These are phyloP conservation scores for Sula dactylatra DNA, from an alignment of 2,113 vertebrate species.

Conservation along the genomic window DNA sequence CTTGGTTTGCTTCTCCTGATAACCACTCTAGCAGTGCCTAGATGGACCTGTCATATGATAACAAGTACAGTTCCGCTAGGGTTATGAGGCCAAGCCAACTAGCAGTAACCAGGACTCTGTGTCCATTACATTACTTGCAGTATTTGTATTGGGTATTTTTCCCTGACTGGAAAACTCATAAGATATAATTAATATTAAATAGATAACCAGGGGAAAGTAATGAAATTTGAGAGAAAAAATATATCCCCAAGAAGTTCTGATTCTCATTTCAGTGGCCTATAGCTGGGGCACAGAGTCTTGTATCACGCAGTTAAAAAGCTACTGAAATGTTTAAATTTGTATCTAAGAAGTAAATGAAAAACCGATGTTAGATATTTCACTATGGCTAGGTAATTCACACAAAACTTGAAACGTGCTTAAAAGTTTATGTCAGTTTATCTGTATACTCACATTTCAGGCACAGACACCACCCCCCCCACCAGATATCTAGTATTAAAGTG, in stretches of 20 bases:
- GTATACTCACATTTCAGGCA: neutral
- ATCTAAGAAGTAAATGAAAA: neutral
- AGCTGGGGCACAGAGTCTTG: neutral
- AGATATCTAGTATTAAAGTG: neutral
- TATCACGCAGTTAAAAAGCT: neutral
- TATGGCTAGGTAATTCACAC: neutral
- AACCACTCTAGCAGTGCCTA: neutral
- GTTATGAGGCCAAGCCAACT: neutral
- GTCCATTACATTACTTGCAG: neutral
- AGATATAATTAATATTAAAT: neutral
- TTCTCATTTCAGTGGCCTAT: neutral
- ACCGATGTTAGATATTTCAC: neutral
- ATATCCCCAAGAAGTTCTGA: neutral
- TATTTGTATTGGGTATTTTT: neutral
- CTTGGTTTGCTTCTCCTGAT: neutral
- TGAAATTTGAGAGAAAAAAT: neutral
- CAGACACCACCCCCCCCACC: neutral
- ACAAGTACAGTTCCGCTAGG: neutral
- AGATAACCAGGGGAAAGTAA: neutral
- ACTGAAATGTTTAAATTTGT: neutral
- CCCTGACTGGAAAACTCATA: neutral
- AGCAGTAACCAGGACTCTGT: neutral
- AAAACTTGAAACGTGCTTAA: neutral
- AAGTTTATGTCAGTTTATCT: neutral
- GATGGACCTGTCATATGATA: neutral